Evolutionary conservation across 2,888 invertebrate genomes (phyloP), one percentile per base, ranked within the genome.

Genomic region (Oxycera nigricornis): DNA sequence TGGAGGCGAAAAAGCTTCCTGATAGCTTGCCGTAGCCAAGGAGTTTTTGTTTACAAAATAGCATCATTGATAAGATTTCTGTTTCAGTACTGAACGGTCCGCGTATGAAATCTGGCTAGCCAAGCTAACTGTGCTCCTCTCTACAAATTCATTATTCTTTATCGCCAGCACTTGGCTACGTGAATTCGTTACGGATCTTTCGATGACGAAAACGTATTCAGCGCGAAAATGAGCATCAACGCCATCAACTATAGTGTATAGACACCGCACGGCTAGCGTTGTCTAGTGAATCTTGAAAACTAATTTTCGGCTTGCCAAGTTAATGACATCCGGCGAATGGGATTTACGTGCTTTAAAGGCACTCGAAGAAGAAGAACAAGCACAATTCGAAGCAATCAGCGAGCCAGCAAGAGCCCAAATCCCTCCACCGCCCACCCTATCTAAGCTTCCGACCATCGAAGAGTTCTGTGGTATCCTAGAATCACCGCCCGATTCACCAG

Each of bases 281-380:
- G 14, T 55, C 11, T 24, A 24, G 55, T 46, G 24, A 22, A 55
- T 65, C 20, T 65, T 24, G 41, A 41, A 24, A 65, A 26, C 41
- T 65, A 22, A 30, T 59, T 26, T 41, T 61, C 41, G 17, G 35
- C 31, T 17, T 72, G 17, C 9, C 72, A 72, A 72, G 77, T 81
- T 80, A 78, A 85, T 85, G 85, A 81, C 84, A 78, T 85, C 85
- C 78, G 85, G 84, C 72, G 85, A 85, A 80, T 85, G 85, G 85
- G 85, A 85, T 79, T 79, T 85, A 77, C 81, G 83, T 78, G 85
- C 85, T 79, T 81, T 85, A 4, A 84, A 84, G 78, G 85, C 85
- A 81, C 83, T 85, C 74, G 85, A 85, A 80, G 84, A 84, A 77
- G 85, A 85, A 80, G 84, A 85, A 77, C 81, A 84, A 78, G 82